Percentiles rank a stretch among this genome's conserved stretches.
phyloP scores from a whole-genome alignment of 2,888 invertebrate genomes.

The Agriopis leucophaearia region DNA sequence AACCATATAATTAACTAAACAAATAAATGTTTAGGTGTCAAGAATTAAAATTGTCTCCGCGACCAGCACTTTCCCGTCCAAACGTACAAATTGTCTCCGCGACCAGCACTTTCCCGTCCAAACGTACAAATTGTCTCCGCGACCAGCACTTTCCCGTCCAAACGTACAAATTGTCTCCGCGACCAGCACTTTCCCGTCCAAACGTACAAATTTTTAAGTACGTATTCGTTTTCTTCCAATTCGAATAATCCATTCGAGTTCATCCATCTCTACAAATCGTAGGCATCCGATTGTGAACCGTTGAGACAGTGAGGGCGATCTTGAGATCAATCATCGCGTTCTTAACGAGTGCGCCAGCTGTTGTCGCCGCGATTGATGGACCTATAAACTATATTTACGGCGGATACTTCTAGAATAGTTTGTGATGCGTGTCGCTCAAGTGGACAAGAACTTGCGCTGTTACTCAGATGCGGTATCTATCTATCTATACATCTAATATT shows the following conservation, averaged over 20 bases:
- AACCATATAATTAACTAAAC: too few species aligned
- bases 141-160: too few species aligned
- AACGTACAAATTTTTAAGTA: too few species aligned
- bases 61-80: too few species aligned
- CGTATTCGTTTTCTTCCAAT: not conserved
- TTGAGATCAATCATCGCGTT: slow-evolving; percentile 80
- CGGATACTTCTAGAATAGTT: slow-evolving; percentile 71
- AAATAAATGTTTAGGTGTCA: too few species aligned
- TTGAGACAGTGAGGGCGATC: slow-evolving; percentile 33
- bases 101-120: too few species aligned
- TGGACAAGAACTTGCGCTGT: not conserved
- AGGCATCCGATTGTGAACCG: slow-evolving; percentile 15
- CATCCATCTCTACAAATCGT: slow-evolving; percentile 4
- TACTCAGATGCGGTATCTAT: slow-evolving; percentile 13
- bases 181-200: too few species aligned
- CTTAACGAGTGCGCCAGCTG: slow-evolving; percentile 83
- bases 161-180: too few species aligned
- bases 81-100: too few species aligned
- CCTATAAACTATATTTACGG: slow-evolving; percentile 84
- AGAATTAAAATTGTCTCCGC: too few species aligned
- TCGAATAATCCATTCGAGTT: slow-evolving; percentile 8
- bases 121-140: too few species aligned
- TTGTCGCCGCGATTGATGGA: slow-evolving; percentile 79
- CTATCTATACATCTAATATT: too few species aligned
- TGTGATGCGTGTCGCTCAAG: slow-evolving; percentile 69